Conservation (phyloP, 2,797 vertebrate species). For the Gymnocypris eckloni region DNA sequence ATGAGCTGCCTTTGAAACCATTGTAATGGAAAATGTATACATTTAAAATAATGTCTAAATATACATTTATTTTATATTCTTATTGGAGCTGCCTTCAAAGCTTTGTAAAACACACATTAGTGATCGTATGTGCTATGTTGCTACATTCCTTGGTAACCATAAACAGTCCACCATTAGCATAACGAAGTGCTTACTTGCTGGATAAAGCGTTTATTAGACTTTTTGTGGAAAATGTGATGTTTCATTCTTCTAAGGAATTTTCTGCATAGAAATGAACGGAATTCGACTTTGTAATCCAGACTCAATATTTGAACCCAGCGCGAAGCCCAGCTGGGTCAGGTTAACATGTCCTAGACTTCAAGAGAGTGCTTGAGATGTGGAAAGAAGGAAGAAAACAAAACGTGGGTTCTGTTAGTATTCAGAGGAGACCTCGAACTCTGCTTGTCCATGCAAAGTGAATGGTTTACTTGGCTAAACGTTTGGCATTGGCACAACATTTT, state of each 20-base stretch:
- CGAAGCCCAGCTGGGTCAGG: constrained; percentile 1
- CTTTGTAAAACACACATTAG: background rate
- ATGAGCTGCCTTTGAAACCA: background rate
- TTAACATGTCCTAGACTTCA: constrained; percentile 28
- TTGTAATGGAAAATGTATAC: background rate
- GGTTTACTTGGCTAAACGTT: constrained; percentile 62
- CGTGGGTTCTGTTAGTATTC: constrained; percentile 61
- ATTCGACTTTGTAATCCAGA: background rate
- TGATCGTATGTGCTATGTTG: background rate
- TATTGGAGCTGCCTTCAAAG: background rate
- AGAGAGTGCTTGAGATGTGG: constrained; percentile 7
- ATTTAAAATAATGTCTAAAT: background rate
- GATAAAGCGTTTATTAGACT: background rate
- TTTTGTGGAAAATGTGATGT: background rate
- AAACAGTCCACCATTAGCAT: background rate
- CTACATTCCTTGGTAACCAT: background rate
- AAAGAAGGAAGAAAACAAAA: background rate
- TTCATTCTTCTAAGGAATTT: background rate
- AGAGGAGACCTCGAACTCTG: constrained; percentile 46
- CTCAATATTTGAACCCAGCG: background rate
- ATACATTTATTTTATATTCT: background rate
- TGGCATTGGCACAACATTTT: constrained; percentile 59
- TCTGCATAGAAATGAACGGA: background rate
- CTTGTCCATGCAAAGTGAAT: constrained; percentile 60
- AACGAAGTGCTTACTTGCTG: background rate